A percentile compares a stretch with the other conserved stretches of the same genome.
phyloP scores from a whole-genome alignment of 2,888 invertebrate species.

The Chrysomela aeneicollis region DNA sequence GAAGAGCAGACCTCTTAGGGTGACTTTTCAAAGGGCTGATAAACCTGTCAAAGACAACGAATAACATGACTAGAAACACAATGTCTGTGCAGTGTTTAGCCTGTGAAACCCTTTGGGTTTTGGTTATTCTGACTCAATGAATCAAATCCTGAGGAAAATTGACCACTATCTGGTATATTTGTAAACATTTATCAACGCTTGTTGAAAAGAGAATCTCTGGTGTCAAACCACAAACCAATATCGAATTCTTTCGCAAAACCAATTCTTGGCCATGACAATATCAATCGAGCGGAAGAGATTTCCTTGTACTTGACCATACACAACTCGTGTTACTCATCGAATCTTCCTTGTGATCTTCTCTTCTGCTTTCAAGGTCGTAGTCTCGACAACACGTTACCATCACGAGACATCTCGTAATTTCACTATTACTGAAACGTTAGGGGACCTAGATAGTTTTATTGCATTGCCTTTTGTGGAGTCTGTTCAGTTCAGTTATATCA shows the following conservation, averaged over 20 bases:
- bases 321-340: slow-evolving; percentile 1
- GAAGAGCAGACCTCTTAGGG: too few relatives aligned
- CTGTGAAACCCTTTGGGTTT: too few relatives aligned
- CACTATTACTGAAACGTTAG: neutral
- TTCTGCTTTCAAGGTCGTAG: slow-evolving; percentile 23
- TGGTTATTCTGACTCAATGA: too few relatives aligned
- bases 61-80: too few relatives aligned
- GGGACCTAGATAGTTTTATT: neutral
- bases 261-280: slow-evolving; percentile 21
- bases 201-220: too few relatives aligned
- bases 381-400: neutral
- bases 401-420: neutral
- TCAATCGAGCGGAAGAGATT: slow-evolving; percentile 20
- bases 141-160: too few relatives aligned
- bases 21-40: too few relatives aligned
- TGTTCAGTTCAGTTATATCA: neutral
- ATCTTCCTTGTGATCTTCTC: slow-evolving; percentile 26
- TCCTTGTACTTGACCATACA: slow-evolving; percentile 35
- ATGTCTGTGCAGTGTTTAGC: too few relatives aligned
- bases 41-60: too few relatives aligned
- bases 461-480: neutral
- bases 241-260: neutral
- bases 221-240: slow-evolving; percentile 5
- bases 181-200: too few relatives aligned
- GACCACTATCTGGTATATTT: too few relatives aligned